Evolutionary conservation across 2,113 vertebrate genomes (phyloP), one percentile per base, ranked within the genome.

Genomic region (Meriones unguiculatus): DNA sequence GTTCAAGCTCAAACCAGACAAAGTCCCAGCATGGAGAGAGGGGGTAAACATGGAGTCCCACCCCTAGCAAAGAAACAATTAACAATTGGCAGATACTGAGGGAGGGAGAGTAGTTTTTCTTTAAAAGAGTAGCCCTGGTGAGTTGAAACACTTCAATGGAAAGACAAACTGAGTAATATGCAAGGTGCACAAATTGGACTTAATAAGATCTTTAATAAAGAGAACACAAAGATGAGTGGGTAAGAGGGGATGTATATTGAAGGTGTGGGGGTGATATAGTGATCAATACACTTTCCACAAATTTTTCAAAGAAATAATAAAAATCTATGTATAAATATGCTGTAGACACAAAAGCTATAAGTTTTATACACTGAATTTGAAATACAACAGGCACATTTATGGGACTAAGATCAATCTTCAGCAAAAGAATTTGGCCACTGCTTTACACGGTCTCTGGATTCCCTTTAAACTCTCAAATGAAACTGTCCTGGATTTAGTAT

Each of bases 361-460:
- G 90, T 73, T 57, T 13, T 75, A 77, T 24, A 81, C 46, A 67
- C 54, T 38, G 35, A 86, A 92, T 92, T 93, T 76, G 93, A 90
- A 87, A 54, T 84, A 90, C 84, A 89, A 90, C 80, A 87, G 76
- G 84, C 14, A 75, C 50, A 76, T 22, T 84, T 22, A 54, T 24
- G 32, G 76, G 70, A 62, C 57, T 65, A 80, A 65, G 11, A 70
- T 75, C 28, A 5, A 90, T 28, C 35, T 94, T 94, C 82, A 93
- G 62, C 80, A 25, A 82, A 82, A 59, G 28, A 35, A 59, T 54
- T 59, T 81, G 20, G 18, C 1, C 52, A 59, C 5, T 62, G 38
- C 11, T 25, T 12, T 59, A 22, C 35, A n/a, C 57, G 93, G 35
- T 89, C n/a, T 57, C 70, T 90, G 54, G 14, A 86, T 20, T 73